These are phyloP conservation scores for Propithecus coquereli DNA, from an alignment of 2,113 vertebrate genomes.

Conservation along the genomic window DNA sequence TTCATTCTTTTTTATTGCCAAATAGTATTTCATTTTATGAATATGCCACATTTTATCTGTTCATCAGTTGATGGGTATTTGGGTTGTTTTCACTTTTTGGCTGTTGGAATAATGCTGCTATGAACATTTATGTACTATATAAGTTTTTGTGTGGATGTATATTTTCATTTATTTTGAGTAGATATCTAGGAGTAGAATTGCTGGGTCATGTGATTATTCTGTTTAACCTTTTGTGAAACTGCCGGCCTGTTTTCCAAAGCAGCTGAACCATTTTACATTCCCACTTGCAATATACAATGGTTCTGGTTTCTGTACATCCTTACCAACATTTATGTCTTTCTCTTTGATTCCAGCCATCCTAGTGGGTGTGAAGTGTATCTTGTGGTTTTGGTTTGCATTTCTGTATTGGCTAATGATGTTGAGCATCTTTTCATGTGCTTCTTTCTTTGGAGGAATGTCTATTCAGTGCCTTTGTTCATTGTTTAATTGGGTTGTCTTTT, in stretches of 20 bases:
- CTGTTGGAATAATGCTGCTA: not conserved
- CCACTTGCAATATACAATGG: not conserved
- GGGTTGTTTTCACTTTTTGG: not conserved
- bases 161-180: not conserved
- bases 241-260: not conserved
- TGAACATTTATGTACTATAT: not conserved
- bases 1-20: conserved; percentile 15
- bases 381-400: not conserved
- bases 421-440: not conserved
- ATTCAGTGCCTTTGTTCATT: not conserved
- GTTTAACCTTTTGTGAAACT: not conserved
- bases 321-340: not conserved
- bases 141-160: not conserved
- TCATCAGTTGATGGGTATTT: not conserved
- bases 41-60: not conserved
- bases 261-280: not conserved
- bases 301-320: not conserved
- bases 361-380: not conserved
- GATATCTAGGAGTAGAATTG: not conserved
- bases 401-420: not conserved
- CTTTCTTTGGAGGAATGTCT: conserved; percentile 9
- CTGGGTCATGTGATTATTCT: not conserved
- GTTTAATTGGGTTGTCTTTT: not conserved
- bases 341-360: not conserved
- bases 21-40: not conserved